Base-by-base conservation (phyloP, 2,888 invertebrate genomes). In the Pammene fasciana region DNA sequence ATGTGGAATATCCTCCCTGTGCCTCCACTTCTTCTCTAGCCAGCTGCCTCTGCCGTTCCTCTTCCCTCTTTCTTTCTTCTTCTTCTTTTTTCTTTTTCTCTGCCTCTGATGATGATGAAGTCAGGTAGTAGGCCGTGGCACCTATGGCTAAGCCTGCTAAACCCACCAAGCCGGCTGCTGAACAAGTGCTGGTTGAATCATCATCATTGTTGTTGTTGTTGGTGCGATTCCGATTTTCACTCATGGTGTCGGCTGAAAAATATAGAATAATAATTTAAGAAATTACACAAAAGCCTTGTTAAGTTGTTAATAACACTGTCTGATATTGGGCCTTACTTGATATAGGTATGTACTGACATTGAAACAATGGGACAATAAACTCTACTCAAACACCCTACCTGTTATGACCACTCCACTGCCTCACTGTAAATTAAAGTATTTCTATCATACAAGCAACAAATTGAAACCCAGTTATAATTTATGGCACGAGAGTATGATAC, bases 51-150 rank as follows among this genome's bases (percentile, higher is more conserved):
- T 57, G 57, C 1, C 38, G 14, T 26, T 18, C 26, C 16, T 38
- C 43, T 38, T 50, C 38, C 11, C 48, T 16, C 16, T 38, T 13
- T 8, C 41, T 38, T 10, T 41, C 13, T 34, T 60, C 26, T 34
- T 59, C 45, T 41, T 62, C 7, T 18, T 62, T 41, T 5, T 50
- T 52, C 7, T 50, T 14, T 8, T 50, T 13, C n/a, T 50, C 18
- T 8, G 50, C 41, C n/a, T 41, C 13, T 0, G 62, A 52, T 6
- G 48, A 36, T 16, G 61, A 62, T 41, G 62, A 62, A 10, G 62
- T 18, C 41, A 52, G 10, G 41, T 62, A 71, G 55, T 74, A 74
- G 0, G 74, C n/a, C 8, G 60, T 57, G 11, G 68, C 73, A 0
- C 68, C 60, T 5, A 70, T 41, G 7, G 72, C 72, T 10, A 65